A percentile compares a stretch with the other conserved stretches of the same genome.
phyloP scores from a whole-genome alignment of 2,113 vertebrate species.

The Salvelinus fontinalis region DNA sequence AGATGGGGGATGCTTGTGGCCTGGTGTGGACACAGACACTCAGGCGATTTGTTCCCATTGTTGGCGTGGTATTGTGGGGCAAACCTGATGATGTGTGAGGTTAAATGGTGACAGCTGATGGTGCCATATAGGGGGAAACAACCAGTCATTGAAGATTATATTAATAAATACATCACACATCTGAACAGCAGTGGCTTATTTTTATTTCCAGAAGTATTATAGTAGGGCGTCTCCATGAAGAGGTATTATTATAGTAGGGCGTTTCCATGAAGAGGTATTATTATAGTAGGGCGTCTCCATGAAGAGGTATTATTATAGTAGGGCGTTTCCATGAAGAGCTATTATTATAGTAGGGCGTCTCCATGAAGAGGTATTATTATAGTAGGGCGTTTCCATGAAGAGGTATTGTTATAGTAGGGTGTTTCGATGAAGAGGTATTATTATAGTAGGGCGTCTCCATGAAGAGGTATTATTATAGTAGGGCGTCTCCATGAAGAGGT shows the following conservation, averaged over 20 bases:
- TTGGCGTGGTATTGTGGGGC: constrained; percentile 52
- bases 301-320: neutral
- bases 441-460: no score
- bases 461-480: neutral
- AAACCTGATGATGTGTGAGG: constrained; percentile 47
- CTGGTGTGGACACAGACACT: constrained; percentile 66
- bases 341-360: neutral
- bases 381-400: no score
- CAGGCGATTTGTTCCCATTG: constrained; percentile 75
- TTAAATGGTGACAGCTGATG: constrained; percentile 57
- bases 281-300: neutral
- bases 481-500: neutral
- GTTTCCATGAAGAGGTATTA: neutral
- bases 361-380: neutral
- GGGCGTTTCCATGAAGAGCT: no score
- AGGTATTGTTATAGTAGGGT: neutral
- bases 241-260: neutral
- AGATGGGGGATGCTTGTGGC: constrained; percentile 73
- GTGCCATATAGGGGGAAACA: constrained; percentile 32
- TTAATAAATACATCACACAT: constrained; percentile 28
- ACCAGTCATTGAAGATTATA: constrained; percentile 26
- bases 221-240: neutral
- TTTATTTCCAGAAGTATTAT: neutral
- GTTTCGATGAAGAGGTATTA: neutral
- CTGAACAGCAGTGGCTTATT: neutral